Conservation (phyloP, 2,113 vertebrate species). For the Brachionichthys hirsutus region DNA sequence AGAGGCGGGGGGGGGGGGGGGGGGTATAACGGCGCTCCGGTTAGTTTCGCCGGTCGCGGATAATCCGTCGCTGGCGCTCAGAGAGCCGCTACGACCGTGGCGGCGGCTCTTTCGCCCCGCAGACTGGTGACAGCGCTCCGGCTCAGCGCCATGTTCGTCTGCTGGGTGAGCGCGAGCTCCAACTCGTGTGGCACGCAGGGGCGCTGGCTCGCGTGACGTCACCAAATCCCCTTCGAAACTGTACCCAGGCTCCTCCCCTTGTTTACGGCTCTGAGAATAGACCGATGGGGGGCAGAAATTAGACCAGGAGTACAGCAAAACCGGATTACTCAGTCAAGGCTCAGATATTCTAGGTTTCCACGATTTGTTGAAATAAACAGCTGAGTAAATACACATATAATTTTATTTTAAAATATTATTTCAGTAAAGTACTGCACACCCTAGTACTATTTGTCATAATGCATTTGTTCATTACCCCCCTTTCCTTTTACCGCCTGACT, state of each 20-base stretch:
- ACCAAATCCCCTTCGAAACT: conserved; percentile 45
- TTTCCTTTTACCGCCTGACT: background rate
- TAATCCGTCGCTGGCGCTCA: background rate
- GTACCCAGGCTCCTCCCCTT: conserved; percentile 45
- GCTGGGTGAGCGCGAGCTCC: conserved; percentile 40
- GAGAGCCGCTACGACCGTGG: background rate
- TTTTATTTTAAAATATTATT: background rate
- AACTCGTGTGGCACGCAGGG: conserved; percentile 54
- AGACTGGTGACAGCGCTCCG: conserved; percentile 11
- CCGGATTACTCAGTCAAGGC: background rate
- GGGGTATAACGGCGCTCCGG: no score
- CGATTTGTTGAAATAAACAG: background rate
- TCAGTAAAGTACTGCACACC: background rate
- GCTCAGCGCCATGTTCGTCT: conserved; percentile 57
- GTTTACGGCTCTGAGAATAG: conserved; percentile 37
- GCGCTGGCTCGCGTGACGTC: conserved; percentile 75
- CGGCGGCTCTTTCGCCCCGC: conserved; percentile 12
- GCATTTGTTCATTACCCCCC: conserved; percentile 10
- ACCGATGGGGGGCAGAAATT: background rate
- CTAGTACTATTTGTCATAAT: conserved; percentile 1
- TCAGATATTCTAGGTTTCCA: background rate
- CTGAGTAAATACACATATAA: background rate
- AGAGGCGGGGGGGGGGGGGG: background rate
- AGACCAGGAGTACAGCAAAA: background rate
- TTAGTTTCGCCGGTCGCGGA: background rate